Conservation (phyloP, 2,113 vertebrate species). For the Chionis minor region DNA sequence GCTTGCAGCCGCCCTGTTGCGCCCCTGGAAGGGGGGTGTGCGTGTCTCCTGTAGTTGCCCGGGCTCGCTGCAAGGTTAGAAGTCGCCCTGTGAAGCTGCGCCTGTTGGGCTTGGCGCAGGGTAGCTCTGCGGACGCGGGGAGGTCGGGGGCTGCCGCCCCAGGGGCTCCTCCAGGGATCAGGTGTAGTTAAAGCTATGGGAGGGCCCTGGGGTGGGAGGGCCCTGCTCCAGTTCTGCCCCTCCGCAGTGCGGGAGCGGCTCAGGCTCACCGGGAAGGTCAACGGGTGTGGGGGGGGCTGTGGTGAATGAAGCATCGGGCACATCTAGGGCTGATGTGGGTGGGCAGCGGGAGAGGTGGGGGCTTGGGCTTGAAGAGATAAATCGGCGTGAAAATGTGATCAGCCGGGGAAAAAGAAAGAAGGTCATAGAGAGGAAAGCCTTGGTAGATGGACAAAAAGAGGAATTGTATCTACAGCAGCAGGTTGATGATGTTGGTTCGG, state of each 20-base stretch:
- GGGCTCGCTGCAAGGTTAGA: background rate
- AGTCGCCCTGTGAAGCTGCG: background rate
- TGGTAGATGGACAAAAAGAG: background rate
- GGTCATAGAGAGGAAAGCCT: background rate
- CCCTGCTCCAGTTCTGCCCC: no score
- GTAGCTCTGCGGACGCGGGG: background rate
- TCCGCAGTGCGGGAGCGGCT: background rate
- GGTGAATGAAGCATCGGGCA: background rate
- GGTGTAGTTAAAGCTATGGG: rapidly evolving
- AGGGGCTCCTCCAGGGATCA: background rate
- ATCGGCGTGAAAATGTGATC: rapidly evolving
- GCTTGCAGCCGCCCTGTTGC: no score
- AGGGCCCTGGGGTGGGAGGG: no score
- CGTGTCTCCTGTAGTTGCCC: no score
- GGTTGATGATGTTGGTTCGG: background rate
- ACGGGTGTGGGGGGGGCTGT: no score
- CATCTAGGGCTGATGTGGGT: rapidly evolving
- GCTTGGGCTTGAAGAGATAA: rapidly evolving
- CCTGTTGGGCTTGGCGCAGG: background rate
- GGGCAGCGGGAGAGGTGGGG: rapidly evolving
- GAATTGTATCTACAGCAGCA: no score
- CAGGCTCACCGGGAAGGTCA: no score
- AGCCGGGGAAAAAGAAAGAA: no score
- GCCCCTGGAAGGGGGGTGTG: no score
- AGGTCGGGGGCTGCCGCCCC: no score